Conservation (phyloP, 2,888 invertebrate species). For the Limnephilus marmoratus region DNA sequence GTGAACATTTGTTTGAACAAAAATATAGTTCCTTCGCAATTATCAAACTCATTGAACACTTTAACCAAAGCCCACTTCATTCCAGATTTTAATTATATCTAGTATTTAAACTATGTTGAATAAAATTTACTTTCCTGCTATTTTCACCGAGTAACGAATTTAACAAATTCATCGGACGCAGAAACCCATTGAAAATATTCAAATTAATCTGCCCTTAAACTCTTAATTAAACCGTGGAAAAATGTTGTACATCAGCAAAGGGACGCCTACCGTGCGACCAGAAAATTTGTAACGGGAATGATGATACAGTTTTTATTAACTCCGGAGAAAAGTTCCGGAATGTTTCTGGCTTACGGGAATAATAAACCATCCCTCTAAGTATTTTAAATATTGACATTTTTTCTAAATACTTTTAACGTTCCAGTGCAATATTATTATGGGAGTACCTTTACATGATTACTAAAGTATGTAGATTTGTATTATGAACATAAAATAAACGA, state of each 20-base stretch:
- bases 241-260: neutral
- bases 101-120: slow-evolving; percentile 2
- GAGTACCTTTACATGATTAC: neutral
- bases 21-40: neutral
- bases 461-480: neutral
- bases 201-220: neutral
- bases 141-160: neutral
- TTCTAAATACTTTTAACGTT: neutral
- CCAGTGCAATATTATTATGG: neutral
- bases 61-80: neutral
- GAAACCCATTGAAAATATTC: slow-evolving; percentile 2
- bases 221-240: neutral
- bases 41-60: neutral
- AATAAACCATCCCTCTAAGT: slow-evolving; percentile 19
- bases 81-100: neutral
- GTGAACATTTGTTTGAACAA: neutral
- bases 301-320: slow-evolving; percentile 21
- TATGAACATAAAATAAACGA: neutral
- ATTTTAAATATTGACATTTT: slow-evolving; percentile 37
- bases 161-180: neutral
- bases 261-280: slow-evolving; percentile 15
- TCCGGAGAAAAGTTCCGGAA: neutral
- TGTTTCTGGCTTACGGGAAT: neutral
- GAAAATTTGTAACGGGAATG: slow-evolving; percentile 10
- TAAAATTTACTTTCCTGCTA: neutral